These are phyloP conservation scores for Liasis olivaceus DNA, from an alignment of 2,797 vertebrate species.

Conservation along the genomic window DNA sequence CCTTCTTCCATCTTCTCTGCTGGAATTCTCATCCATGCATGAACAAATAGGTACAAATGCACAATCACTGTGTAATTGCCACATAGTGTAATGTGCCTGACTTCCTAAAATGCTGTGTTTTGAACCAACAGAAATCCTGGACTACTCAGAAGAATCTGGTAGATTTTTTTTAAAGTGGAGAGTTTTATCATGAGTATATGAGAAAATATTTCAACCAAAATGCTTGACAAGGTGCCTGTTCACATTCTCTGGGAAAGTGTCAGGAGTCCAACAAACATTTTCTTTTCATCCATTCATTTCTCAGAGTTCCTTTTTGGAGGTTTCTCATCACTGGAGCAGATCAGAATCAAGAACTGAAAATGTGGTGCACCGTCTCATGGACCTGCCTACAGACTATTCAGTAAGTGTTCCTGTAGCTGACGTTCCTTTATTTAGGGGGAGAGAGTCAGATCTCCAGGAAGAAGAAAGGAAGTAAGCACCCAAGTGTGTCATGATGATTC, in stretches of 20 bases:
- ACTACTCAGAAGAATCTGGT: no score
- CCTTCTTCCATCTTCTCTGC: no score
- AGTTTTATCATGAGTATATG: no score
- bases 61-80: no score
- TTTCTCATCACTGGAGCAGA: slow-evolving; percentile 96
- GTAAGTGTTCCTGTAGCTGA: slow-evolving; percentile 65
- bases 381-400: slow-evolving; percentile 95
- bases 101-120: no score
- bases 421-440: background rate
- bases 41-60: no score
- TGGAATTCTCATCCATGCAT: no score
- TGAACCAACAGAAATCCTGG: no score
- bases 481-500: background rate
- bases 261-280: background rate
- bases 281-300: background rate
- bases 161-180: no score
- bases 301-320: slow-evolving; percentile 95
- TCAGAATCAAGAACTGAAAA: slow-evolving; percentile 95
- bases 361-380: slow-evolving; percentile 99
- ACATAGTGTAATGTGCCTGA: no score
- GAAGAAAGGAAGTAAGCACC: background rate
- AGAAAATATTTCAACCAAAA: no score
- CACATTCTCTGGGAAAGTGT: background rate
- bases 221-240: background rate
- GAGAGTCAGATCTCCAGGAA: background rate